phyloP scores from a whole-genome alignment of 2,113 vertebrate genomes.

The Mustela lutreola region DNA sequence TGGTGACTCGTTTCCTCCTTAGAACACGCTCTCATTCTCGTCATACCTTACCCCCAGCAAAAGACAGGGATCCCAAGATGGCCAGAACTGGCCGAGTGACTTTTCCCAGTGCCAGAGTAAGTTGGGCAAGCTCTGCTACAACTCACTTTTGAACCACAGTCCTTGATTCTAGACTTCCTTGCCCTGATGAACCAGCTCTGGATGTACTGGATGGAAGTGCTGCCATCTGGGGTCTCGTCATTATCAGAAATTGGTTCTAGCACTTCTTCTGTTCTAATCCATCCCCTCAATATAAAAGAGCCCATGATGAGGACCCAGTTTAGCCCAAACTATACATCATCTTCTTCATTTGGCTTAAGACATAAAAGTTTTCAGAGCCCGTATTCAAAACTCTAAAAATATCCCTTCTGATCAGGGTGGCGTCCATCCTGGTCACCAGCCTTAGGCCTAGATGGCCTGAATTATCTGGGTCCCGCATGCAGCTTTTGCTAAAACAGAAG shows the following conservation, averaged over 20 bases:
- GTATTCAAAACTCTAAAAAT: slow-evolving; percentile 70
- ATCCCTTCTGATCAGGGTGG: slow-evolving; percentile 30
- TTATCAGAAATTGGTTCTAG: slow-evolving; percentile 55
- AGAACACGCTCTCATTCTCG: not conserved
- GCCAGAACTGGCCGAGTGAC: not conserved
- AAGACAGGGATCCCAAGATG: not conserved
- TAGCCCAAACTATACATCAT: slow-evolving; percentile 45
- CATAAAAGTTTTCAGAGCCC: slow-evolving; percentile 10
- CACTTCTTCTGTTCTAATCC: not conserved
- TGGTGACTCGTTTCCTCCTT: slow-evolving; percentile 43
- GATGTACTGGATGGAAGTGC: not conserved
- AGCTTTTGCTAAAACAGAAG: slow-evolving; percentile 60
- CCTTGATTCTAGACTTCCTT: not conserved
- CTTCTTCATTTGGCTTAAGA: slow-evolving; percentile 52
- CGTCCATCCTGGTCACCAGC: slow-evolving; percentile 38
- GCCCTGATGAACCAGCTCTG: not conserved
- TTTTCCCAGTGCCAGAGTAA: not conserved
- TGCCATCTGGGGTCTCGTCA: not conserved
- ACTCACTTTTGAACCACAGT: not conserved
- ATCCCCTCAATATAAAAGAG: slow-evolving; percentile 33
- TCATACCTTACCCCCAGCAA: not conserved
- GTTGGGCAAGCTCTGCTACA: rapidly evolving
- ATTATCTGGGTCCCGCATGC: not conserved
- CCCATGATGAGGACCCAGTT: not conserved
- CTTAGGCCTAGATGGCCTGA: slow-evolving; percentile 34